Base-by-base conservation (phyloP, 2,113 vertebrate genomes). In the Strix uralensis region DNA sequence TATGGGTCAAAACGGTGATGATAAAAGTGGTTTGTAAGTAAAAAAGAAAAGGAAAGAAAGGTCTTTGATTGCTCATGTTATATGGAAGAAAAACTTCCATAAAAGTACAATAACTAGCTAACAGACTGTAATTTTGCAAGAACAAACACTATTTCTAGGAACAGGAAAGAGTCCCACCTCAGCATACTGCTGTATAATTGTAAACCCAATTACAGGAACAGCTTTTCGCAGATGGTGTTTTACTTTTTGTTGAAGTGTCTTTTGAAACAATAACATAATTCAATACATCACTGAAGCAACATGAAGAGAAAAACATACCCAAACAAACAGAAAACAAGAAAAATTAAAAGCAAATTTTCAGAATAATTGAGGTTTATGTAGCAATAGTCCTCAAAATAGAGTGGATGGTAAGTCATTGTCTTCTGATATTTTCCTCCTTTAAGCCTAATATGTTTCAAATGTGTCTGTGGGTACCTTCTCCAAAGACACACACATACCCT, bases 51-150 rank as follows among this genome's bases (percentile, higher is more conserved):
- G 26, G 42, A 47, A 52, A 47, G 51, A 30, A 72, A 25, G 9
- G 4, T 82, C 5, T 63, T 58, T 85, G 25, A 29, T 55, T 30
- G 47, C 4, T 7, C 2, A 27, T 0, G 0, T 54, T n/a, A 36
- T 22, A 16, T 61, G 16, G 18, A 71, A 67, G 13, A 59, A 62
- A 67, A 55, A 32, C 7, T 1, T 42, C 15, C 7, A 14, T 42
- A 22, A 6, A 17, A 58, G 4, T 54, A 46, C 3, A 62, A 25
- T 42, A 66, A 23, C 29, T 54, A 11, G 30, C 4, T 46, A 77
- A 73, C 15, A 46, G 23, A 40, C 11, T 58, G n/a, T 27, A 86
- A 83, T 88, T 90, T 91, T 86, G 12, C 10, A 49, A 70, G 30
- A 70, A 7, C 25, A 80, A 92, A 92, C 22, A 30, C 2, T 52